phyloP scores from a whole-genome alignment of 2,797 vertebrate species.

The Melanotaenia parkinsoni region DNA sequence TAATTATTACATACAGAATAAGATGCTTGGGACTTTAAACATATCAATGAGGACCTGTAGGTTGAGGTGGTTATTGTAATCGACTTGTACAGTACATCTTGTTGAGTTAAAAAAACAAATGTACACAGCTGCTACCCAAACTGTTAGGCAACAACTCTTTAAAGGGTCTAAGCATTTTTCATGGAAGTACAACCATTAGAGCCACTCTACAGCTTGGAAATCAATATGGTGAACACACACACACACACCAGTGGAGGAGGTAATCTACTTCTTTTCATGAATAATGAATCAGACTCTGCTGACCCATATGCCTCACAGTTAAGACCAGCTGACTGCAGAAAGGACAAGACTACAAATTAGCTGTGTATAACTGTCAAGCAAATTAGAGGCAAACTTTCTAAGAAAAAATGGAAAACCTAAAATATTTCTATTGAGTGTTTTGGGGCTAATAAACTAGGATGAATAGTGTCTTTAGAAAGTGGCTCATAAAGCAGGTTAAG shows the following conservation, averaged over 20 bases:
- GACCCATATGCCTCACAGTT: constrained; percentile 57
- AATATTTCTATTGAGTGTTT: not conserved
- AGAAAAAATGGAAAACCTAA: not conserved
- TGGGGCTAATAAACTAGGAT: not conserved
- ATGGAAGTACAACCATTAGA: constrained; percentile 43
- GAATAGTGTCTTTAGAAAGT: not conserved
- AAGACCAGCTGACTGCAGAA: constrained; percentile 29
- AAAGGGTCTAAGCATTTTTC: constrained; percentile 43
- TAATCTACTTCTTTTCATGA: constrained; percentile 48
- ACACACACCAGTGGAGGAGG: constrained; percentile 24
- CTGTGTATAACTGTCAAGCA: not conserved
- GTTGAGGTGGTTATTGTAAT: not conserved
- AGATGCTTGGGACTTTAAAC: not conserved
- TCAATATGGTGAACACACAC: constrained; percentile 45
- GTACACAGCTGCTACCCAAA: not conserved
- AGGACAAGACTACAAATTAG: constrained; percentile 6
- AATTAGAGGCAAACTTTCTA: not conserved
- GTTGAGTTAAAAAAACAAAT: constrained; percentile 21
- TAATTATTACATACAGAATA: not conserved
- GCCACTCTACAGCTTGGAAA: constrained; percentile 37
- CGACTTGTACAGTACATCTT: constrained; percentile 1
- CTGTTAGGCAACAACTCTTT: constrained; percentile 16
- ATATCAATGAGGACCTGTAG: not conserved
- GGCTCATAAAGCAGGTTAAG: not conserved
- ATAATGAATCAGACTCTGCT: constrained; percentile 66